Base-by-base conservation (phyloP, 2,113 vertebrate genomes). In the Bambusicola thoracicus region DNA sequence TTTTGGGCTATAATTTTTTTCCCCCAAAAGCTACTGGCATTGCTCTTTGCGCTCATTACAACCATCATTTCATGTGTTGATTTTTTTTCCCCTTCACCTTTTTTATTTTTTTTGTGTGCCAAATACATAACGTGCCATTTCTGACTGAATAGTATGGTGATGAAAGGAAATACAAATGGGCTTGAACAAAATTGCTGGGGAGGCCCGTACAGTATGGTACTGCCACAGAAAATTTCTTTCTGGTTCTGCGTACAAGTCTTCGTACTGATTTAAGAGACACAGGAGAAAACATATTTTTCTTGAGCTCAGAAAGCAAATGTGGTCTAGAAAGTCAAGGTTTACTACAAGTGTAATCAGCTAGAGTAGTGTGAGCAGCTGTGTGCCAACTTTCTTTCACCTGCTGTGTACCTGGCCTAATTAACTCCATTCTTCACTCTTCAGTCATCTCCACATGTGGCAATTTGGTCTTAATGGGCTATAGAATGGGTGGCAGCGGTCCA, bases 291-390 rank as follows among this genome's bases (percentile, higher is more conserved):
- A 10, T 93, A 59, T 81, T 89, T 95, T 89, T 91, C 72, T 75
- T 51, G 65, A 51, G 61, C 10, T 56, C 87, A 36, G 59, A 78
- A 91, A 78, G 51, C 24, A 91, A 89, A 83, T 22, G 63, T 85
- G 24, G 25, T 80, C 49, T 92, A 2, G 1, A 55, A 70, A 82
- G 36, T 63, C 55, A 74, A 77, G 85, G 89, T 92, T 95, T 92
- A 36, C 75, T 67, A 91, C 55, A 68, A 85, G 75, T 69, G 55
- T 87, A 93, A 95, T 91, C 85, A 82, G 75, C 63, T 82, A 51
- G 44, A 92, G 59, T 89, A 82, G 70, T 1, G 0, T 4, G 13
- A 92, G 56, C 0, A 2, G 84, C n/a, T 0, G 1, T 0, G 1
- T 92, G 89, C 94, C 93, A 91, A 30, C 53, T 80, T 80, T 85